Conservation (phyloP, 2,113 vertebrate genomes). For the Nannospalax galili region DNA sequence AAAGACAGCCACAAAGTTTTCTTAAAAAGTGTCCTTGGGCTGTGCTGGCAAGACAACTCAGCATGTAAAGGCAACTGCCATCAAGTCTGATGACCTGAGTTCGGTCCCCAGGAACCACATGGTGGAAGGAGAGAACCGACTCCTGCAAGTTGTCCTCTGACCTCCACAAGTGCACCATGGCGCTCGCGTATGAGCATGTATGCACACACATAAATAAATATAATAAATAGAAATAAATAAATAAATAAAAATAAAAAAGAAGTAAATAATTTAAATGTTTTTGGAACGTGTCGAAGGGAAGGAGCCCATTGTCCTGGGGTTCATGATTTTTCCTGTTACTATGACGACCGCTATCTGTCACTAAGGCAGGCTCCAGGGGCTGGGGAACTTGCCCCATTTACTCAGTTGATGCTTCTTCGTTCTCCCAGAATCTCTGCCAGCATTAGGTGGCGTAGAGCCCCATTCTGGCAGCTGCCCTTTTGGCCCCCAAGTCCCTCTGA, state of each 20-base stretch:
- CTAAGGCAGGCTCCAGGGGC: not conserved
- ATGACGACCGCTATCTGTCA: not conserved
- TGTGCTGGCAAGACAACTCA: too few relatives aligned
- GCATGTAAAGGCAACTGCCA: too few relatives aligned
- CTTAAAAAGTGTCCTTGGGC: too few relatives aligned
- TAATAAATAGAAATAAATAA: not conserved
- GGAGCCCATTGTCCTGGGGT: not conserved
- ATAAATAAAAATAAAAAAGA: not conserved
- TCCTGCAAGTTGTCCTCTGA: not conserved
- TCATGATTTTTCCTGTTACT: not conserved
- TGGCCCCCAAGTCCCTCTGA: not conserved
- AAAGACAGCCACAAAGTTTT: not conserved
- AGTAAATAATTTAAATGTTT: not conserved
- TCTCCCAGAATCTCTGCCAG: not conserved
- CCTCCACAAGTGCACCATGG: not conserved
- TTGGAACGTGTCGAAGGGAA: not conserved
- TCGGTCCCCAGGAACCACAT: not conserved
- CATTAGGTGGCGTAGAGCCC: too few relatives aligned
- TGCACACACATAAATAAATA: too few relatives aligned
- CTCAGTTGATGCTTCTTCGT: not conserved
- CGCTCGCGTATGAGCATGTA: not conserved
- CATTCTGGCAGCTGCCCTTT: too few relatives aligned
- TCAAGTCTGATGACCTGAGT: too few relatives aligned
- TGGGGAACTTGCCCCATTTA: not conserved
- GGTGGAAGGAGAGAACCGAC: not conserved